phyloP scores from a whole-genome alignment of 2,113 vertebrate genomes.

The Phyllostomus hastatus region DNA sequence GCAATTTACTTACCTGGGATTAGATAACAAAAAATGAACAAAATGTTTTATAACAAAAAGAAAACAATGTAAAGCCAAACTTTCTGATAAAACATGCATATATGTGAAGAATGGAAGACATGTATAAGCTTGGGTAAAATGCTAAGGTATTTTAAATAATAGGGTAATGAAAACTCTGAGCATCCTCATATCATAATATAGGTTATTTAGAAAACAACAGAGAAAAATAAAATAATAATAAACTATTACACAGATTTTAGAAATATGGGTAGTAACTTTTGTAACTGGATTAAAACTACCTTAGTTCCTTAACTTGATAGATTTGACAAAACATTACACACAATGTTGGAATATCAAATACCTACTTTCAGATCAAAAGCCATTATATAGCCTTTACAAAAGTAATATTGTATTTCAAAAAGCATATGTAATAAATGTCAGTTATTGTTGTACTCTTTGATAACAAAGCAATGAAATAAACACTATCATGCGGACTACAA shows the following conservation, averaged over 20 bases:
- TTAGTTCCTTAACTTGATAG: not conserved
- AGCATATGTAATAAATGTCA: not conserved
- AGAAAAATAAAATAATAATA: not conserved
- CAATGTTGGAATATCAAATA: slow-evolving; percentile 8
- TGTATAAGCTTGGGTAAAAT: not conserved
- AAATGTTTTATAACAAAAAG: slow-evolving; percentile 13
- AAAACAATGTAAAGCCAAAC: not conserved
- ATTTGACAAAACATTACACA: not conserved
- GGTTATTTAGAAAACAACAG: not conserved
- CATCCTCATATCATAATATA: not conserved
- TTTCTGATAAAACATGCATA: not conserved
- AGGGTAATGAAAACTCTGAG: not conserved
- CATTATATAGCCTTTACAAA: not conserved
- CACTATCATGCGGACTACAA: not conserved
- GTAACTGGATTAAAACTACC: not conserved
- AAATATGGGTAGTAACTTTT: not conserved
- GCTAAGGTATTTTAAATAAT: not conserved
- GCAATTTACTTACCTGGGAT: not conserved
- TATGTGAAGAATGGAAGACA: not conserved
- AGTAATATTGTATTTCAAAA: not conserved
- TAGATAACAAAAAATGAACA: slow-evolving; percentile 1
- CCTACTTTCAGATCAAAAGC: not conserved
- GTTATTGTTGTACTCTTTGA: not conserved
- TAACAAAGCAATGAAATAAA: slow-evolving; percentile 42
- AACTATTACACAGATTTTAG: not conserved